Conservation (phyloP, 2,888 invertebrate genomes). For the Isoperla grammatica region DNA sequence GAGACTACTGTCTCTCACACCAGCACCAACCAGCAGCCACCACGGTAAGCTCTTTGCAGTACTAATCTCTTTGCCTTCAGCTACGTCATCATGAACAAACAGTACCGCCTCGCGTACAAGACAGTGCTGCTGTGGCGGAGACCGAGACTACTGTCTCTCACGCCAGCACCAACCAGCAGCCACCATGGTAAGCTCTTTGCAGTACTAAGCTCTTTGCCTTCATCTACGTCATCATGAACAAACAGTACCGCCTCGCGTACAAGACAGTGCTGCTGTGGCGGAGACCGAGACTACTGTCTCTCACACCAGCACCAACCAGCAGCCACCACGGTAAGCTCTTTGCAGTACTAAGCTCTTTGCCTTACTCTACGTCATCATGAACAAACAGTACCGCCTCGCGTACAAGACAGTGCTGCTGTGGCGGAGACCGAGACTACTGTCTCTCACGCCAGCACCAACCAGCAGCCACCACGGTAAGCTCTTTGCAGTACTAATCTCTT, state of each 20-base stretch:
- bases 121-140: slow-evolving; percentile 63
- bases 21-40: slow-evolving; percentile 22
- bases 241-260: slow-evolving; percentile 86
- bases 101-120: slow-evolving; percentile 85
- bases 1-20: slow-evolving; percentile 30
- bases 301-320: slow-evolving; percentile 25
- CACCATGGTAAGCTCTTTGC: slow-evolving; percentile 27
- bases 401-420: slow-evolving; percentile 76
- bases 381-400: slow-evolving; percentile 85
- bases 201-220: too few relatives aligned
- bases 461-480: slow-evolving; percentile 27
- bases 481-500: too few relatives aligned
- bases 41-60: too few relatives aligned
- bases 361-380: slow-evolving; percentile 94
- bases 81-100: slow-evolving; percentile 92
- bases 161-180: slow-evolving; percentile 24
- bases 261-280: slow-evolving; percentile 68
- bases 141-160: slow-evolving; percentile 38
- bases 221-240: slow-evolving; percentile 92
- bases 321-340: slow-evolving; percentile 27
- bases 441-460: slow-evolving; percentile 26
- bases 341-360: too few relatives aligned
- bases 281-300: slow-evolving; percentile 40
- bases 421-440: slow-evolving; percentile 42
- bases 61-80: too few relatives aligned